Conservation (phyloP, 1,140 invertebrate genomes). For the Trichonephila clavata region DNA sequence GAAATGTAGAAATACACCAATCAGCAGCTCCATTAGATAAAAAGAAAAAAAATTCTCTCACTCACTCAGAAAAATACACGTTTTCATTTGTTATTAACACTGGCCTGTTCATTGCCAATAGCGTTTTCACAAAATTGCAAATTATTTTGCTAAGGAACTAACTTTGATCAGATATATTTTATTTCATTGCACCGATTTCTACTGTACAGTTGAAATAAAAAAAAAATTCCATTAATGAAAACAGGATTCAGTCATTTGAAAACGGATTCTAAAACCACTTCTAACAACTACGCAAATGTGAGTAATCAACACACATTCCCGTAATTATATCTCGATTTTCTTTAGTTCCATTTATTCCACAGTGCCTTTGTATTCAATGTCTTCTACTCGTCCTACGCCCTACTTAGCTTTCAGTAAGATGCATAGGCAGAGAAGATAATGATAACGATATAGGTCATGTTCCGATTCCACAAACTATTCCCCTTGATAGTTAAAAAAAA, state of each 20-base stretch:
- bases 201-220: too few relatives aligned
- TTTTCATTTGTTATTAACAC: too few relatives aligned
- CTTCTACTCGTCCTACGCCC: not conserved
- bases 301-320: not conserved
- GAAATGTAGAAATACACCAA: too few relatives aligned
- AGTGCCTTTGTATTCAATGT: not conserved
- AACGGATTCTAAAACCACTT: not conserved
- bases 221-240: not conserved
- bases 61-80: too few relatives aligned
- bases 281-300: not conserved
- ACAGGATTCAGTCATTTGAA: not conserved
- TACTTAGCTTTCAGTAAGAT: not conserved
- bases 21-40: too few relatives aligned
- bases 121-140: too few relatives aligned
- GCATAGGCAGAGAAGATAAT: not conserved
- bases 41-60: too few relatives aligned
- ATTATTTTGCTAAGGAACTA: too few relatives aligned
- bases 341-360: not conserved
- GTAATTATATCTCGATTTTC: not conserved
- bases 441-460: constrained; percentile 51
- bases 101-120: too few relatives aligned
- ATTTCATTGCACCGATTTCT: too few relatives aligned
- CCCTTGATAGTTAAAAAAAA: not conserved
- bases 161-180: too few relatives aligned
- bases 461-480: constrained; percentile 33